These are phyloP conservation scores for Sthenelais limicola DNA, from an alignment of 2,888 invertebrate genomes.

Conservation along the genomic window DNA sequence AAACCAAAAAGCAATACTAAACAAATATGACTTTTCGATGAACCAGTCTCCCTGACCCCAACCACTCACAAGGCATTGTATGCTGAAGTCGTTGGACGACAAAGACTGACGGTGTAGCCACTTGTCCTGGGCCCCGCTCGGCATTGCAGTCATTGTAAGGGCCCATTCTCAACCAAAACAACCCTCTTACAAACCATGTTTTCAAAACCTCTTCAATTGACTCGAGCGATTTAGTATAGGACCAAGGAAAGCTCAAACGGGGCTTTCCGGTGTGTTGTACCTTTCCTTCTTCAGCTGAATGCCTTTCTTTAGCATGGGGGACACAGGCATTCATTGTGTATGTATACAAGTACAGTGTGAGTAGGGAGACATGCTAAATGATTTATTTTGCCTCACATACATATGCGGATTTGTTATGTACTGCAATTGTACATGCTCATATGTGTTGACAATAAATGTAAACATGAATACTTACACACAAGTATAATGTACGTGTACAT, in stretches of 20 bases:
- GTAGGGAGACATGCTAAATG: too few relatives aligned
- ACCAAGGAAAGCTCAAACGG: not conserved
- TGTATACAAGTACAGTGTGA: too few relatives aligned
- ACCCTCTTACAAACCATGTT: not conserved
- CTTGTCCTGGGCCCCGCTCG: constrained; percentile 1
- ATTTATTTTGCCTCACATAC: too few relatives aligned
- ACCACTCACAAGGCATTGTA: not conserved
- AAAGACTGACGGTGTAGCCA: not conserved
- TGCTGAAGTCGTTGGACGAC: not conserved
- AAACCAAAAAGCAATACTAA: constrained; percentile 30
- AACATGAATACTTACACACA: too few relatives aligned
- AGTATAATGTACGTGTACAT: too few relatives aligned
- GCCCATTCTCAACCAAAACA: not conserved
- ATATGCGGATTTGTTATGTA: too few relatives aligned
- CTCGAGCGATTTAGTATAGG: not conserved
- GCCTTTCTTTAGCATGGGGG: too few relatives aligned
- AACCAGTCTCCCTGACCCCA: not conserved
- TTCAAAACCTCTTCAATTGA: constrained; percentile 2
- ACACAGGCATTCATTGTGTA: too few relatives aligned
- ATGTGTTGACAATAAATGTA: too few relatives aligned
- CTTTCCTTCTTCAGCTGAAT: too few relatives aligned
- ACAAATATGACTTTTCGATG: constrained; percentile 36
- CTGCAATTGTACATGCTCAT: too few relatives aligned
- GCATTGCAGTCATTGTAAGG: not conserved
- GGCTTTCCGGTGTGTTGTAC: too few relatives aligned